Base-by-base conservation (phyloP, 2,888 invertebrate species). In the Chorisops tibialis region DNA sequence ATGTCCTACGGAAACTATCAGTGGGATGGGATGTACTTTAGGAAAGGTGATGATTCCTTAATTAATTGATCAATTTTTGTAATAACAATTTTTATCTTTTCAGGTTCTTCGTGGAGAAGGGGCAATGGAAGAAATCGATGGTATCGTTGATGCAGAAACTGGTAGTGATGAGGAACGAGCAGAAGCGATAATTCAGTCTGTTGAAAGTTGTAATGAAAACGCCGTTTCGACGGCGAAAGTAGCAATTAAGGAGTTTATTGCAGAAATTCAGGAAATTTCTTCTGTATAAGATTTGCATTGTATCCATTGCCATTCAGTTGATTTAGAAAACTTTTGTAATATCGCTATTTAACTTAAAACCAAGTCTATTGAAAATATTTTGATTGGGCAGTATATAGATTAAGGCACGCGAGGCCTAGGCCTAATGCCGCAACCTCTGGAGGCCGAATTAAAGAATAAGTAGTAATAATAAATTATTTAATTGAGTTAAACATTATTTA, bases 21-120 rank as follows among this genome's bases (percentile, higher is more conserved):
- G 35, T 11, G 49, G 56, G 43, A 56, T 56, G 56, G 56, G 56
- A 45, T 56, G 56, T 14, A 56, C 56, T 9, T 18, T 56, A 19
- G 43, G 56, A 14, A 56, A 56, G 56, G 56, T 56, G 30, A n/a
- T 41, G 16, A 14, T 37, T 37, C 6, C 11, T 39, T 39, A 39
- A 39, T 3, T 14, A 16, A 9, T 9, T 18, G 9, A 9, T 39
- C 4, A 39, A 19, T 16, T 18, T 14, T n/a, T 14, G n/a, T 21
- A 39, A 19, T 52, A 19, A 7, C 3, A 39, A 16, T 39, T 41
- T 22, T 39, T 39, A 4, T 5, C 19, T 39, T 19, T n/a, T 9
- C 18, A 56, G 56, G 4, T 56, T 4, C 43, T 56, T 9, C 56
- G 56, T n/a, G 56, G 56, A 16, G 56, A 56, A 24, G 56, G 7